phyloP scores from a whole-genome alignment of 1,140 invertebrate genomes.

The Sycobia sp. region DNA sequence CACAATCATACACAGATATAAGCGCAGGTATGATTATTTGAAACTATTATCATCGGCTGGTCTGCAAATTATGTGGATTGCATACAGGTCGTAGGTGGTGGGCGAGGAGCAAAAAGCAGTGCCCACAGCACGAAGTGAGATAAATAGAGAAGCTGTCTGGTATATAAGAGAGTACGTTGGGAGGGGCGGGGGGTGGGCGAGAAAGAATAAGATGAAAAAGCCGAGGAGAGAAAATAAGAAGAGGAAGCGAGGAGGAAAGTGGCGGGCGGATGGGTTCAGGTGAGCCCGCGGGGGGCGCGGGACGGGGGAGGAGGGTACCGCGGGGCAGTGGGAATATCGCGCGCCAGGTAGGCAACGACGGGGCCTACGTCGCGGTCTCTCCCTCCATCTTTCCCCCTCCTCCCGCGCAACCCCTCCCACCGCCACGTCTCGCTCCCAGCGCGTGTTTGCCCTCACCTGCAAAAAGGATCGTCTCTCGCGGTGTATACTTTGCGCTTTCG shows the following conservation, averaged over 20 bases:
- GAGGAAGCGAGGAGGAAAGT: constrained; percentile 37
- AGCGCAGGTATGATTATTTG: no score
- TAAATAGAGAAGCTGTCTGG: constrained; percentile 21
- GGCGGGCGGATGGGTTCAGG: constrained; percentile 7
- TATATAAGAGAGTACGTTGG: no score
- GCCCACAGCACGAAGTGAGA: not conserved
- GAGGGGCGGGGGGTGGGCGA: no score
- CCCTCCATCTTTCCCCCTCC: constrained; percentile 1
- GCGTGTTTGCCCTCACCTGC: constrained; percentile 25
- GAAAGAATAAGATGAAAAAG: not conserved
- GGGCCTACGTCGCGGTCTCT: no score
- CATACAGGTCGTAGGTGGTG: not conserved
- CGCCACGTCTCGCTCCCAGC: no score
- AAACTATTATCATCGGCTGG: no score
- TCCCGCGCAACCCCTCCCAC: no score
- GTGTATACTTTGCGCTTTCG: constrained; percentile 40
- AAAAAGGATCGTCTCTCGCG: not conserved
- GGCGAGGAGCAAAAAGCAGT: not conserved
- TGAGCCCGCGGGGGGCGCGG: constrained; percentile 11
- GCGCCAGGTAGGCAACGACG: no score
- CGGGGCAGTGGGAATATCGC: constrained; percentile 16
- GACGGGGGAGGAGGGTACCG: not conserved
- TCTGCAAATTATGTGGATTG: no score
- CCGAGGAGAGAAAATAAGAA: constrained; percentile 26
- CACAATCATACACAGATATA: no score